Evolutionary conservation across 2,797 vertebrate genomes (phyloP).

Genomic region (Strix occidentalis): DNA sequence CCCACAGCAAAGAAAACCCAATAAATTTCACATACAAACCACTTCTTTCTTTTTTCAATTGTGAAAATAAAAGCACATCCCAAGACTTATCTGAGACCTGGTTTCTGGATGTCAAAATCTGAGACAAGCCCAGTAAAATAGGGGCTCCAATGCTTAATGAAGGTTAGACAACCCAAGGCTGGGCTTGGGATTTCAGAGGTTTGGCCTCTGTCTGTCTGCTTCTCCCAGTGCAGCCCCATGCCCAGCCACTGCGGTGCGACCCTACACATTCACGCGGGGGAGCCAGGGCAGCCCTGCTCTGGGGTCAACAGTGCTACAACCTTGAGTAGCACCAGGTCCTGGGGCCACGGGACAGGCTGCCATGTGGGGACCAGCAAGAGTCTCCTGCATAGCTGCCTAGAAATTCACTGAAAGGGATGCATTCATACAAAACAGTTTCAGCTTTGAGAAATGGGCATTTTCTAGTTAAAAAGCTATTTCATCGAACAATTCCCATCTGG

Average conservation of each 20-base stretch:
- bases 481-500: fast-evolving
- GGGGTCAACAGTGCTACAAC: not conserved
- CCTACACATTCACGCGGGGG: not conserved
- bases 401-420: not conserved
- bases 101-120: not conserved
- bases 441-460: not conserved
- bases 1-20: not conserved
- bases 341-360: not conserved
- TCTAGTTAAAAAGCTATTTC: not conserved
- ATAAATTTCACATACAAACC: not conserved
- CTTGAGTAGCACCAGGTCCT: not conserved
- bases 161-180: not conserved
- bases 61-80: not conserved
- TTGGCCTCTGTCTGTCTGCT: fast-evolving
- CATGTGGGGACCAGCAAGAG: not conserved
- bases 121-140: not conserved
- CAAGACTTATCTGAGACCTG: not conserved
- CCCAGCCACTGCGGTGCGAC: fast-evolving
- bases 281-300: not conserved
- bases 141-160: not conserved
- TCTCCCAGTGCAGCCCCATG: fast-evolving
- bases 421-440: not conserved
- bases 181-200: not conserved
- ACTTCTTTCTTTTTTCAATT: not conserved
- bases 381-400: not conserved